Evolutionary conservation across 2,888 invertebrate genomes (phyloP), one percentile per base, ranked within the genome.

Genomic region (Eristalinus aeneus): DNA sequence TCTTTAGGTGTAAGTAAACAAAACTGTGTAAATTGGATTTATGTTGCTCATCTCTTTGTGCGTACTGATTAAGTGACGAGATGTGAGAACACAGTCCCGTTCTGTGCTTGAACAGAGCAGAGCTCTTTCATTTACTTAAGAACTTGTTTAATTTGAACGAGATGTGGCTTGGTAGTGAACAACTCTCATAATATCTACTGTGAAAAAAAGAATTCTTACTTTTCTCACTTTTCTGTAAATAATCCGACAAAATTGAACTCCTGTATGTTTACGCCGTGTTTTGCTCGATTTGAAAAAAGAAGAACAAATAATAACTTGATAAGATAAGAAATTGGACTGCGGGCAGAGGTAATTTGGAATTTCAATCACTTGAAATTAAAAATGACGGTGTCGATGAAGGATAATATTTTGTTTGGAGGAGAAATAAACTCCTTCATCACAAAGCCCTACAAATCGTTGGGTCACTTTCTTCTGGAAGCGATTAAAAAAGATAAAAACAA

Each of bases 381-480:
- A 39, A 91, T 91, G 80, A 87, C 91, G 71, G 88, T 88, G 6
- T 77, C 92, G 36, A 88, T 90, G 69, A 89, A 91, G 16, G 91
- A 91, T 36, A 92, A 92, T 77, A 91, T 92, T 23, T 87, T 92
- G 1, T 92, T 89, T 85, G 92, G 91, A 1, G 92, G 92, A 2
- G 90, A 90, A 27, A 78, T 90, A 8, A 71, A 78, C 1, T 54
- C 64, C 0, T 87, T 69, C 0, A 88, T 87, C 46, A 90, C 92
- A 0, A 84, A 88, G 61, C 63, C 88, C 12, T 91, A 88, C 78
- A 89, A 89, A 65, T 91, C 92, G 2, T 93, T 94, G 89, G 94
- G 94, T 1, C 94, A 94, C 89, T 94, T 93, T 89, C 88, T 94
- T 54, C 92, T 93, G 89, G 93, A 94, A 87, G 93, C 93, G 88